Base-by-base conservation (phyloP, 92 coral and sea anemone genomes). In the Nematostella vectensis region DNA sequence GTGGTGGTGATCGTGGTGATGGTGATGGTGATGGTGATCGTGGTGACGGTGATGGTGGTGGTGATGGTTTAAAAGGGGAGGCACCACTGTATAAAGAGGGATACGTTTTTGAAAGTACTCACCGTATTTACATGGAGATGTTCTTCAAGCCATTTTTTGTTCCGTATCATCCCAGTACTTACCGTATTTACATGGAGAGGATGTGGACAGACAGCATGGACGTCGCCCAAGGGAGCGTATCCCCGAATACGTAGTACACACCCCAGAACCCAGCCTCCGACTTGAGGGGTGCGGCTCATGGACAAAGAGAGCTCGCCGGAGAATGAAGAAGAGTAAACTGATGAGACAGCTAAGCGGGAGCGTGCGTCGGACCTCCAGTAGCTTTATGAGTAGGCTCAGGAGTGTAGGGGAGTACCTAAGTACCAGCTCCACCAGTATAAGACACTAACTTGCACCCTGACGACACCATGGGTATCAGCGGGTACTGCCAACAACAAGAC, bases 291-390 rank as follows among this genome's bases (percentile, higher is more conserved):
- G 72, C 61, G 65, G 74, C 39, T 63, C 76, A 4, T 60, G 68
- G 67, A 36, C 61, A 19, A 57, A 22, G 29, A 31, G 63, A 25
- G 44, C 45, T 42, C 52, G 55, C 48, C 63, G 47, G 73, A 70
- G 33, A 40, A 69, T 47, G 16, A 70, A 42, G 29, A 23, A 50
- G 62, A 50, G 26, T 27, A 49, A 49, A 28, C 55, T 69, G 19
- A 50, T 65, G 4, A 76, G 85, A 0, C 61, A 65, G 8, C 59
- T 70, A 19, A 74, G 81, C 15, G 72, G 78, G 17, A 83, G 63
- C 18, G 40, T 83, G 29, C 72, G 94, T 18, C 73, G 70, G 62
- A 75, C 78, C 13, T 78, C 94, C 25, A 75, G 69, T 57, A 66
- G 72, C 58, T 48, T 83, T 58, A 57, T 78, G 23, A 69, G 77